Base-by-base conservation (phyloP, 2,113 vertebrate species). In the Verasper variegatus region DNA sequence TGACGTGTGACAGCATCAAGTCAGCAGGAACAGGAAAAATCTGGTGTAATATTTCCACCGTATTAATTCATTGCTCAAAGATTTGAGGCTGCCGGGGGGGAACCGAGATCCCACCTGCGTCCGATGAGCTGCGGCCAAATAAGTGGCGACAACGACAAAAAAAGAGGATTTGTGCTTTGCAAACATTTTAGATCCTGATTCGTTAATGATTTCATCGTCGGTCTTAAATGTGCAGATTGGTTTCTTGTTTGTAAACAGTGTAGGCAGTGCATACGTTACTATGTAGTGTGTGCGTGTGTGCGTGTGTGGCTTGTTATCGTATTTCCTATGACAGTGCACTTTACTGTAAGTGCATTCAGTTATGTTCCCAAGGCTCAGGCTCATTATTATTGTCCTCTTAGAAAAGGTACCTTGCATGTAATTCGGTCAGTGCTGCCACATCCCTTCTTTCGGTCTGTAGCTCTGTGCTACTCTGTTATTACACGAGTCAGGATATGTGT, bases 141-240 rank as follows among this genome's bases (percentile, higher is more conserved):
- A 67, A 67, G 24, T 45, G 52, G 57, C 63, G 27, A 37, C 59
- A 54, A 68, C 40, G 54, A n/a, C n/a, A n/a, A n/a, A 72, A 47
- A 79, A 54, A 60, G 23, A 60, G 26, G 55, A 69, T 76, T 86
- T 82, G 83, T 84, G 76, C 83, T 86, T 82, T 68, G 74, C 68
- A 61, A 68, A 83, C 21, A 6, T 51, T 59, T 47, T 47, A 76
- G 40, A 45, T 3, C 56, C 10, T 55, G 62, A 82, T 65, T 76
- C n/a, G 40, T 68, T 52, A n/a, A 52, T n/a, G 51, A n/a, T 54
- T 54, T 21, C 5, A 1, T 2, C 71, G 37, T 81, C 67, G 57
- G 71, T 78, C 57, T 65, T 21, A 55, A 71, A 72, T 4, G 20
- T 26, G 24, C 40, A 27, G 24, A 71, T 42, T 72, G n/a, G 11